Percentiles rank a stretch among this genome's conserved stretches.
Conservation (phyloP, 2,888 invertebrate genomes). For the Kuschelorhynchus macadamiae region DNA sequence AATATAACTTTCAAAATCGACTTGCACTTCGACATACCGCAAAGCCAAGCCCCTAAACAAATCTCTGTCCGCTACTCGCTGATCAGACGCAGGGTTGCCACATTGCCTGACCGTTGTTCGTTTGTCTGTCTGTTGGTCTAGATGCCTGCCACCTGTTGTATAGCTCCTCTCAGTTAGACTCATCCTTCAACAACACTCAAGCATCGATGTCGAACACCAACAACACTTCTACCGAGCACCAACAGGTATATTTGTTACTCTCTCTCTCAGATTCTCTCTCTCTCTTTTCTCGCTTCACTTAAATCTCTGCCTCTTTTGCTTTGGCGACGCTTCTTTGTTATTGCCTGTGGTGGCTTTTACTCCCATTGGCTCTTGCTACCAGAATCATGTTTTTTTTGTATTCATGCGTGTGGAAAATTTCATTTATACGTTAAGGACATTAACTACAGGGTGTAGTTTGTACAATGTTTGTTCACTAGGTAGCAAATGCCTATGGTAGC, state of each 20-base stretch:
- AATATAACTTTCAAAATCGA: too few species aligned
- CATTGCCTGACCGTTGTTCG: constrained; percentile 70
- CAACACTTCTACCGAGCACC: constrained; percentile 70
- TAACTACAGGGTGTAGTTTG: too few species aligned
- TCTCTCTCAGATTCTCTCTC: constrained; percentile 54
- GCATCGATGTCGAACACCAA: constrained; percentile 63
- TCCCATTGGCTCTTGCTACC: constrained; percentile 1
- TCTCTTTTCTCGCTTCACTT: constrained; percentile 38
- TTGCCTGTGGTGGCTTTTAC: background rate
- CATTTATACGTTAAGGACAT: too few species aligned
- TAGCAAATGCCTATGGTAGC: too few species aligned
- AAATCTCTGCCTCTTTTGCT: constrained; percentile 21
- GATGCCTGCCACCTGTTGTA: constrained; percentile 91
- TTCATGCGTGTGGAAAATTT: too few species aligned
- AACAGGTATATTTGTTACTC: constrained; percentile 63
- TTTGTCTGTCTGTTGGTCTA: constrained; percentile 91
- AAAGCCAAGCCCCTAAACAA: constrained; percentile 14
- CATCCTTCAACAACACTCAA: constrained; percentile 81
- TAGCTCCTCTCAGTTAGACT: constrained; percentile 84
- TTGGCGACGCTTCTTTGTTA: constrained; percentile 21
- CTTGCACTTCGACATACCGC: constrained; percentile 18
- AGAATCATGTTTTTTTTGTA: too few species aligned
- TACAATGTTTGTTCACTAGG: too few species aligned
- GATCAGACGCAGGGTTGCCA: constrained; percentile 48
- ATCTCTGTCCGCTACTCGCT: constrained; percentile 48